Conservation (phyloP, 2,888 invertebrate genomes). For the Sarcophaga caerulescens region DNA sequence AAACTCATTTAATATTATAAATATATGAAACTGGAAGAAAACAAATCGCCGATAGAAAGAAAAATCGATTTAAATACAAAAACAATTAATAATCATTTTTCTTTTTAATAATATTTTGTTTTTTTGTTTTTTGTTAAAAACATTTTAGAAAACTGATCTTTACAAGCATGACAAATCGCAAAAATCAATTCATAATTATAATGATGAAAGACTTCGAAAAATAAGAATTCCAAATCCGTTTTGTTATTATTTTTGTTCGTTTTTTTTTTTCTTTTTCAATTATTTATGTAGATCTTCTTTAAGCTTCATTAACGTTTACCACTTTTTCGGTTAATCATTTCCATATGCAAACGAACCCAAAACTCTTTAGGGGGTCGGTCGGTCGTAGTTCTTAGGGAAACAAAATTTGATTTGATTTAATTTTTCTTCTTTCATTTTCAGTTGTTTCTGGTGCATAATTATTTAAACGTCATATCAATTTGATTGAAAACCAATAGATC, state of each 20-base stretch:
- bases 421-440: constrained; percentile 10
- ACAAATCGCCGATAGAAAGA: constrained; percentile 54
- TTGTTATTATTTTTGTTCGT: too few relatives aligned
- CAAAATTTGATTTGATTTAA: constrained; percentile 16
- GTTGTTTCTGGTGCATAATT: constrained; percentile 32
- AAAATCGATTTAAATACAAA: constrained; percentile 64
- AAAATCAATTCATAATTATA: constrained; percentile 68
- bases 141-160: constrained; percentile 45
- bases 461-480: constrained; percentile 62
- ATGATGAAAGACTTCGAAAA: constrained; percentile 56
- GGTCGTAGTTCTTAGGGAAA: constrained; percentile 51
- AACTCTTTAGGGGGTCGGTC: constrained; percentile 64
- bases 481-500: constrained; percentile 68
- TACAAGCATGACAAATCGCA: constrained; percentile 68
- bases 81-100: constrained; percentile 65
- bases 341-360: constrained; percentile 66
- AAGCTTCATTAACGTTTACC: constrained; percentile 62
- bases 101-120: constrained; percentile 42
- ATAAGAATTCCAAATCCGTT: neutral
- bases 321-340: neutral
- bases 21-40: constrained; percentile 21
- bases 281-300: constrained; percentile 61
- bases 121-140: neutral
- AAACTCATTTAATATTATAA: constrained; percentile 50
- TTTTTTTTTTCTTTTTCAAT: neutral